Base-by-base conservation (phyloP, 2,113 vertebrate genomes). In the Euleptes europaea region DNA sequence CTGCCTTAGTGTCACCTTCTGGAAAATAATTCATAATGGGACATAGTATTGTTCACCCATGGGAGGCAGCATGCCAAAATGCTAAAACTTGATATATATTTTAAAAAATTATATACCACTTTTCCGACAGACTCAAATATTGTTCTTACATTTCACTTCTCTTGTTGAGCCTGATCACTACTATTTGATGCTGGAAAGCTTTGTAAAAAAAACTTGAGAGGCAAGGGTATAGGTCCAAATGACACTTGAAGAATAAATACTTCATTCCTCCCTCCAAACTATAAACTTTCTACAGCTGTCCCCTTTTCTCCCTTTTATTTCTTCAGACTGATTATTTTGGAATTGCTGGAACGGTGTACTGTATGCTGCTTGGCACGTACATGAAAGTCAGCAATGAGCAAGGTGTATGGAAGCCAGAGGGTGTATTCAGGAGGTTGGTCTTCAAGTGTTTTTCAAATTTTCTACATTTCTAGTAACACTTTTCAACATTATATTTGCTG, bases 361-460 rank as follows among this genome's bases (percentile, higher is more conserved):
- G 98, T 91, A 94, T 99, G 97, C 94, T 99, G 77, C 98, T 99
- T 1, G 99, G 99, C 21, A 97, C 96, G 0, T 99, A 99, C 95
- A 99, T 99, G 98, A 94, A 96, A 90, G 96, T 99, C 40, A 96
- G 89, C 70, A 92, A 97, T 0, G 97, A 98, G 26, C 93, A 93
- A 0, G 98, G 97, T 0, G 33, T 97, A 63, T 99, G 98, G 98
- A 99, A 94, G 88, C 97, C 97, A 0, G 97, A 96, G 9, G 96
- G 95, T 1, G 54, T 88, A 19, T 99, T 99, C 67, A 97, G 97
- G 94, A 97, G 99, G 98, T 98, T 23, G 79, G 85, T 91, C 8
- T 84, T 35, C 11, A 38, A 35, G 15, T 21, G 17, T 35, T 70
- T 63, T 63, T 73, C 21, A 63, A 26, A n/a, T 12, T 73, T 42